These are phyloP conservation scores for Contarinia nasturtii DNA, from an alignment of 1,140 invertebrate species.

Conservation along the genomic window DNA sequence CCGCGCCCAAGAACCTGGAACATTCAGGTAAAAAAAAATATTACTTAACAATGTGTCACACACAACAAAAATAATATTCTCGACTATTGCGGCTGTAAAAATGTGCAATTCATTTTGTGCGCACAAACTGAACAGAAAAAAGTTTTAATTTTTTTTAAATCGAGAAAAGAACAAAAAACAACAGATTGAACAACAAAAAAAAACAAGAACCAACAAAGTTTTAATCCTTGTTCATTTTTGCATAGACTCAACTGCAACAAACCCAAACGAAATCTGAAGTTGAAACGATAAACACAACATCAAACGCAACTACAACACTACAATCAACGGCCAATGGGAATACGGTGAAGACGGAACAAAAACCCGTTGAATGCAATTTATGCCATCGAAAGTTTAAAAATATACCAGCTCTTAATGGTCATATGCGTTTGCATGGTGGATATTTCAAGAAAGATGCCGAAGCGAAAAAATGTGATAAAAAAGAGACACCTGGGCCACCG, in stretches of 20 bases:
- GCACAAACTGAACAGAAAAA: no score
- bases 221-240: no score
- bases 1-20: slow-evolving; percentile 25
- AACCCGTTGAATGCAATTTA: slow-evolving; percentile 83
- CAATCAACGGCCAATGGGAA: slow-evolving; percentile 24
- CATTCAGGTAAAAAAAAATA: slow-evolving; percentile 24
- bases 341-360: slow-evolving; percentile 35
- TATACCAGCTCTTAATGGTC: slow-evolving; percentile 87
- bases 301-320: slow-evolving; percentile 21
- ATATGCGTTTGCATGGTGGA: slow-evolving; percentile 90
- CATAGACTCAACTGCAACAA: slow-evolving; percentile 5
- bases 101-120: no score
- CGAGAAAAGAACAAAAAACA: no score
- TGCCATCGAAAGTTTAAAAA: slow-evolving; percentile 93
- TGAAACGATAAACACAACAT: slow-evolving; percentile 6
- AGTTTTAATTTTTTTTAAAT: no score
- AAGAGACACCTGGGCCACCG: slow-evolving; percentile 57
- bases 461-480: slow-evolving; percentile 68
- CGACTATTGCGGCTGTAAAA: no score
- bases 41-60: no score
- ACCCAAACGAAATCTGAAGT: not conserved
- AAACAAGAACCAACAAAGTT: no score
- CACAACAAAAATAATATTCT: no score
- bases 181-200: no score
- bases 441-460: slow-evolving; percentile 91